Percentiles rank a stretch among this genome's conserved stretches.
These are phyloP conservation scores for Leptothorax acervorum DNA, from an alignment of 2,888 invertebrate species.

Conservation along the genomic window DNA sequence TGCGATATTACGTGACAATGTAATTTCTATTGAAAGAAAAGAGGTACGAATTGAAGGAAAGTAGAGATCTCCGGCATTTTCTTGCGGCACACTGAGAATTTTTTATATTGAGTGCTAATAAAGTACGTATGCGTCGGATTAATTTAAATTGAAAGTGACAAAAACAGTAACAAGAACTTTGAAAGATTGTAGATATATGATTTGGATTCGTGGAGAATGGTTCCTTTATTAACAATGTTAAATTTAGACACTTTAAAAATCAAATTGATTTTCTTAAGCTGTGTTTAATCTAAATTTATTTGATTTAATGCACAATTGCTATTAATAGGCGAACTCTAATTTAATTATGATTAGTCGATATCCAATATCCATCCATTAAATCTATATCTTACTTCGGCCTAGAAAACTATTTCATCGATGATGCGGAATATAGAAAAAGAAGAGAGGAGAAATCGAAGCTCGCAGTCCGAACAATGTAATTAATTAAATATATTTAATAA, in stretches of 20 bases:
- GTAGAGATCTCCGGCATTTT: background rate
- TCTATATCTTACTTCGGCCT: background rate
- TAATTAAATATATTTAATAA: slow-evolving; percentile 24
- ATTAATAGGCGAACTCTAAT: background rate
- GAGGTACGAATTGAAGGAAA: background rate
- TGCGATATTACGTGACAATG: background rate
- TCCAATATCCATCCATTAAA: background rate
- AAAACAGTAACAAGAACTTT: background rate
- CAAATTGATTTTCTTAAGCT: background rate
- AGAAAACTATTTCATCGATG: background rate
- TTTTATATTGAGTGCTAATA: background rate
- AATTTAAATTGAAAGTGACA: background rate
- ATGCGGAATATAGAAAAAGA: background rate
- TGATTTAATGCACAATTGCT: background rate
- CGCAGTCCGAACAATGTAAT: background rate
- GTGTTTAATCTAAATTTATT: background rate
- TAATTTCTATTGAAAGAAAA: background rate
- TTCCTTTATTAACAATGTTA: background rate
- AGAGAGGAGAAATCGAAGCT: background rate
- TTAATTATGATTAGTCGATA: background rate
- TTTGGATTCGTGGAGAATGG: background rate
- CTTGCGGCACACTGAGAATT: background rate
- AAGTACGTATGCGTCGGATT: background rate
- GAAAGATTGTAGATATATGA: background rate
- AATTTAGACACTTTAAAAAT: background rate